These are phyloP conservation scores for Teleogryllus oceanicus DNA, from an alignment of 2,888 invertebrate species.

Conservation along the genomic window DNA sequence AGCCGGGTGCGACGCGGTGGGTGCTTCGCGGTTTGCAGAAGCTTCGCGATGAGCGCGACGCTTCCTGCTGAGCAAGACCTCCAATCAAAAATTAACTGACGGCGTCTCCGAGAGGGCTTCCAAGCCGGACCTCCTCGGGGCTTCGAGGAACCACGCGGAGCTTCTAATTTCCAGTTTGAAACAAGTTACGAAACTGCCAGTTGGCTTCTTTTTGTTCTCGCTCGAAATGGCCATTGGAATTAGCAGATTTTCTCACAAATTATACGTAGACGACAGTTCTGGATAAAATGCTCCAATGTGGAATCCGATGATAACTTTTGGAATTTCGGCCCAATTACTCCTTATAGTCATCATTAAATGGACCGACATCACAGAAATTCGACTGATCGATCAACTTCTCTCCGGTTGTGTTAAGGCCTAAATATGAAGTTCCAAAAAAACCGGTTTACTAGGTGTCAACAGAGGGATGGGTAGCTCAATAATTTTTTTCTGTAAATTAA, in stretches of 20 bases:
- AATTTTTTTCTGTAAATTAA: no score
- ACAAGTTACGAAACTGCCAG: not conserved
- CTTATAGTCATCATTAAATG: constrained; percentile 3
- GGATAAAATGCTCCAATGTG: not conserved
- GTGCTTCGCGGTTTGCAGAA: no score
- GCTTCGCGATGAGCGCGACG: no score
- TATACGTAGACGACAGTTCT: not conserved
- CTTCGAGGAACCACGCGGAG: not conserved
- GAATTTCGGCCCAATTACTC: not conserved
- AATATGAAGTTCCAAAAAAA: not conserved
- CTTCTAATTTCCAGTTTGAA: not conserved
- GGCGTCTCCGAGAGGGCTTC: not conserved
- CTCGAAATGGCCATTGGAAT: not conserved
- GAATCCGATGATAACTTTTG: not conserved
- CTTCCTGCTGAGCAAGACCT: not conserved
- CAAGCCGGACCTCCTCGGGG: not conserved
- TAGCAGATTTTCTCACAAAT: constrained; percentile 1
- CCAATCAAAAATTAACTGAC: not conserved
- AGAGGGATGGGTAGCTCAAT: not conserved
- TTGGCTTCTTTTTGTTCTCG: not conserved
- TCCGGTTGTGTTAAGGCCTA: not conserved
- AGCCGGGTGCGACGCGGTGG: no score
- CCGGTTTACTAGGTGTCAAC: not conserved
- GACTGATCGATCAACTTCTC: not conserved
- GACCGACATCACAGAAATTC: not conserved